Conservation (phyloP, 2,888 invertebrate genomes). For the Sinhomidia bicolor region DNA sequence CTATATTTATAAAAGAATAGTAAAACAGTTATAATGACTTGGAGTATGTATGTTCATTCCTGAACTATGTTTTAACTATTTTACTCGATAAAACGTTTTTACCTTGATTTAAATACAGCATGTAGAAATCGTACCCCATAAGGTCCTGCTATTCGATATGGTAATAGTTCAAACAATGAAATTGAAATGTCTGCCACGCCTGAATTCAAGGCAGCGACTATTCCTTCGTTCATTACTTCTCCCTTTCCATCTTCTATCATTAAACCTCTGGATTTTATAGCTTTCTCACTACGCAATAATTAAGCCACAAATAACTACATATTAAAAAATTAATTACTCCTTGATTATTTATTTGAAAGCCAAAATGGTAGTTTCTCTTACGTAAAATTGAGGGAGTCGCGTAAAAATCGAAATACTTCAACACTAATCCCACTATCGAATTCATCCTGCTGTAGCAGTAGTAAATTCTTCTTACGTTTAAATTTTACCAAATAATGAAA, state of each 20-base stretch:
- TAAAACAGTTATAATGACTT: background rate
- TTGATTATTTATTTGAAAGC: too few relatives aligned
- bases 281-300: background rate
- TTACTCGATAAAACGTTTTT: too few relatives aligned
- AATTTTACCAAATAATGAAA: conserved; percentile 26
- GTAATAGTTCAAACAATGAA: background rate
- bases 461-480: background rate
- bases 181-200: conserved; percentile 2
- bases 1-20: background rate
- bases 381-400: conserved; percentile 20
- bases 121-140: conserved; percentile 36
- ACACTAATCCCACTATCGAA: conserved; percentile 33
- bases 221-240: background rate
- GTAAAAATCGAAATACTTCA: background rate
- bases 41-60: background rate
- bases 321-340: too few relatives aligned
- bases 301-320: too few relatives aligned
- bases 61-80: too few relatives aligned
- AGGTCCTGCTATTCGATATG: conserved; percentile 26
- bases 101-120: conserved; percentile 2
- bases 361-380: too few relatives aligned
- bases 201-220: background rate
- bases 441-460: background rate
- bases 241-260: background rate
- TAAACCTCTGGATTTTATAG: background rate